These are phyloP conservation scores for Gopherus flavomarginatus DNA, from an alignment of 2,113 vertebrate genomes.

Conservation along the genomic window DNA sequence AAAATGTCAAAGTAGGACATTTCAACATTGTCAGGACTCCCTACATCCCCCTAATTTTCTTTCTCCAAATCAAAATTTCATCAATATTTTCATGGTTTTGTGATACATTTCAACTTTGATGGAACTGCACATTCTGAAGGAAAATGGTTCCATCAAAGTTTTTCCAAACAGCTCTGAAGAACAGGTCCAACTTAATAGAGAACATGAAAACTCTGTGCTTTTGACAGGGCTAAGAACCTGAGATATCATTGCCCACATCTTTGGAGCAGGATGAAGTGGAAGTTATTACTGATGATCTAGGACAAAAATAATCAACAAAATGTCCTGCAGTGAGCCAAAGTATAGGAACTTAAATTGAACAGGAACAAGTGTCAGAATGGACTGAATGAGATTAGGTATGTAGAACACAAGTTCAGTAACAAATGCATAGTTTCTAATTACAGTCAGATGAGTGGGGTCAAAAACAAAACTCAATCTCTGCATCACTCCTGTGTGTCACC, in stretches of 20 bases:
- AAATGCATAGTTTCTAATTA: background rate
- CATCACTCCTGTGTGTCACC: background rate
- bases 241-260: background rate
- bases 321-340: background rate
- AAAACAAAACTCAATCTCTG: background rate
- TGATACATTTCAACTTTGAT: background rate
- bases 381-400: background rate
- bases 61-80: background rate
- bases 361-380: background rate
- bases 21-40: background rate
- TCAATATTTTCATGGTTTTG: background rate
- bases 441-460: background rate
- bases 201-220: background rate
- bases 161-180: background rate
- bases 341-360: background rate
- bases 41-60: background rate
- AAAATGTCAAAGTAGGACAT: background rate
- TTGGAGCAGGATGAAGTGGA: background rate
- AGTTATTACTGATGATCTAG: background rate
- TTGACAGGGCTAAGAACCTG: background rate
- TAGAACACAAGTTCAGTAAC: background rate
- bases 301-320: slow-evolving; percentile 21
- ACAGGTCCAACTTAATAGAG: background rate
- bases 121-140: background rate
- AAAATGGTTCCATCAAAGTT: background rate